Percentiles rank a stretch among this genome's conserved stretches.
Conservation (phyloP, 1,140 invertebrate genomes). For the Ostrea denselamellosa region DNA sequence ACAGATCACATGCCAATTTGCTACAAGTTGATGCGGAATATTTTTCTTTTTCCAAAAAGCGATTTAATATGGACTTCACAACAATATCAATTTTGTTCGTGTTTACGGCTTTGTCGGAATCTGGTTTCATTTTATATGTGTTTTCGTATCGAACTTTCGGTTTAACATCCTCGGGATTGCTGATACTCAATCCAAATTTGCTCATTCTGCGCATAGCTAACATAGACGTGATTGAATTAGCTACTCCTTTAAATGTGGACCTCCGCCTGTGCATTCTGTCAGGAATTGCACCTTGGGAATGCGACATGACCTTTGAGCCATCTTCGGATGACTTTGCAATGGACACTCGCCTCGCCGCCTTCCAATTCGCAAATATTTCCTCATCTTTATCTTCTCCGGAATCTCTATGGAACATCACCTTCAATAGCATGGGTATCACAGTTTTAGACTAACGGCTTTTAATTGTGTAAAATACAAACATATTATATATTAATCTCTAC, state of each 20-base stretch:
- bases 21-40: conserved; percentile 49
- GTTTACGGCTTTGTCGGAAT: conserved; percentile 50
- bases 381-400: conserved; percentile 8
- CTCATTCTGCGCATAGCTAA: conserved; percentile 48
- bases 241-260: conserved; percentile 62
- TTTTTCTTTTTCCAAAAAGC: conserved; percentile 48
- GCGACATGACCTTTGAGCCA: conserved; percentile 27
- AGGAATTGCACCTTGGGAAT: background rate
- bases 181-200: conserved; percentile 41
- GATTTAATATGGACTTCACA: conserved; percentile 48
- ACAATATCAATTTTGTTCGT: conserved; percentile 47
- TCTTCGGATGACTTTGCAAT: conserved; percentile 41
- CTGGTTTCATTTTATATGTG: conserved; percentile 61
- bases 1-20: conserved; percentile 51
- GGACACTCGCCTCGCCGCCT: conserved; percentile 24
- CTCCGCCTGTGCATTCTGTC: conserved; percentile 39
- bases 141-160: conserved; percentile 60
- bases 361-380: conserved; percentile 40
- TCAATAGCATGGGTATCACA: background rate
- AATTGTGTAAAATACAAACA: too few relatives aligned
- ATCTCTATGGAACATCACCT: conserved; percentile 23
- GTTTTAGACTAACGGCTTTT: too few relatives aligned
- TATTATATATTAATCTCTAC: too few relatives aligned
- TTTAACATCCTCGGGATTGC: conserved; percentile 28
- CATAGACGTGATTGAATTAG: conserved; percentile 27